Evolutionary conservation across 2,113 vertebrate species (phyloP), one percentile per base, ranked within the genome.

Genomic region (Pluvialis apricaria): DNA sequence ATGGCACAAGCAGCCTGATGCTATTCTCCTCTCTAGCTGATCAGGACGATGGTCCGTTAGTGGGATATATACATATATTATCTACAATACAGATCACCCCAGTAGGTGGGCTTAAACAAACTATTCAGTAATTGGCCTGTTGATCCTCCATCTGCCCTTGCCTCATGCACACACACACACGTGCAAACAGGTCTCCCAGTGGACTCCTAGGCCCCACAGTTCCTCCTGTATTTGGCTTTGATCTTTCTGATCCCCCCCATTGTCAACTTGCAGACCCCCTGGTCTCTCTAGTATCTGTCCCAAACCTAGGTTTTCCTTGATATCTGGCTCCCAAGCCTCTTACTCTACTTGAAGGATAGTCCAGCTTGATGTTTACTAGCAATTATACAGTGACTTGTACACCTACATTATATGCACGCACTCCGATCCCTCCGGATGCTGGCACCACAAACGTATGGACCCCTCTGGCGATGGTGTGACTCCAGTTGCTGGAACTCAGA

Each of bases 61-160:
- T 36, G 25, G 34, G 45, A 73, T 32, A 62, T 22, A 54, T 8
- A 26, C 10, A 26, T 9, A 6, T 68, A 26, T 26, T 42, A 25
- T 40, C 6, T 38, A 38, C 2, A 13, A 13, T 3, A 14, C 0
- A 20, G 20, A 58, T 38, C 5, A 58, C n/a, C 6, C 8, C 31
- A 29, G 38, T 1, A 49, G 25, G 20, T 69, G 38, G 20, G 15
- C 5, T 90, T 58, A 25, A 76, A 62, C 19, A 44, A 17, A 12
- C 77, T 58, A 5, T 42, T 66, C 45, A 77, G 31, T 6, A 54
- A 13, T 16, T 32, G 28, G 1, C 6, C 7, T 52, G 36, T 62
- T 47, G 22, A 38, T 58, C 58, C 52, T 49, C 6, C 22, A 20
- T 38, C 42, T 87, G 9, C 13, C 3, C 29, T 68, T 40, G 16